phyloP scores from a whole-genome alignment of 2,113 vertebrate genomes.

The Scalopus aquaticus region DNA sequence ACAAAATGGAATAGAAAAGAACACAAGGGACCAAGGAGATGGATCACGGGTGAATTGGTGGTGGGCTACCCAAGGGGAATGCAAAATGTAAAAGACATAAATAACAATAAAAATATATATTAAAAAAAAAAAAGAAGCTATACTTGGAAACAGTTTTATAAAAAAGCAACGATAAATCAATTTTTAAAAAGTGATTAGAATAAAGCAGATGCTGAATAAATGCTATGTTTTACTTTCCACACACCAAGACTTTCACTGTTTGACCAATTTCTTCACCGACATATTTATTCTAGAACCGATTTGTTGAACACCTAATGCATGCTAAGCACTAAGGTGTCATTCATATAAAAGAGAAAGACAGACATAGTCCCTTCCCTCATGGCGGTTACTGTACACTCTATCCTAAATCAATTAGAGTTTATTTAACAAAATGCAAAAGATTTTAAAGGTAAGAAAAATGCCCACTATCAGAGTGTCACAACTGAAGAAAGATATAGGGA shows the following conservation, averaged over 20 bases:
- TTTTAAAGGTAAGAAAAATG: neutral
- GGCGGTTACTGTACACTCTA: neutral
- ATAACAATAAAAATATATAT: too few relatives aligned
- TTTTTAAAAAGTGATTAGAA: neutral
- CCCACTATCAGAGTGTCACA: neutral
- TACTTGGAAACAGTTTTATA: too few relatives aligned
- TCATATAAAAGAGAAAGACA: neutral
- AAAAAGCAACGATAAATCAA: too few relatives aligned
- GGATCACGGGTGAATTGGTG: too few relatives aligned
- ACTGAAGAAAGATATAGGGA: neutral
- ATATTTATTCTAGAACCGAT: neutral
- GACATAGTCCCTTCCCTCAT: neutral
- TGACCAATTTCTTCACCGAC: neutral
- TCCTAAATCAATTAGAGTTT: neutral
- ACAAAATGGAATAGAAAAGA: too few relatives aligned
- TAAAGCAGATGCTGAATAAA: neutral
- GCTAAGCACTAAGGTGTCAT: neutral
- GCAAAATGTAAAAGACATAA: too few relatives aligned
- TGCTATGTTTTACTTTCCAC: neutral
- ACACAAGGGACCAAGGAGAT: too few relatives aligned
- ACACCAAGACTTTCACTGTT: neutral
- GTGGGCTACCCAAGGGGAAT: too few relatives aligned
- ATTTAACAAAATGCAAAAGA: neutral
- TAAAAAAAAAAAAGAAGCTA: too few relatives aligned
- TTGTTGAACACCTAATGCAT: neutral